Conservation (phyloP, 2,113 vertebrate genomes). For the Ranitomeya imitator region DNA sequence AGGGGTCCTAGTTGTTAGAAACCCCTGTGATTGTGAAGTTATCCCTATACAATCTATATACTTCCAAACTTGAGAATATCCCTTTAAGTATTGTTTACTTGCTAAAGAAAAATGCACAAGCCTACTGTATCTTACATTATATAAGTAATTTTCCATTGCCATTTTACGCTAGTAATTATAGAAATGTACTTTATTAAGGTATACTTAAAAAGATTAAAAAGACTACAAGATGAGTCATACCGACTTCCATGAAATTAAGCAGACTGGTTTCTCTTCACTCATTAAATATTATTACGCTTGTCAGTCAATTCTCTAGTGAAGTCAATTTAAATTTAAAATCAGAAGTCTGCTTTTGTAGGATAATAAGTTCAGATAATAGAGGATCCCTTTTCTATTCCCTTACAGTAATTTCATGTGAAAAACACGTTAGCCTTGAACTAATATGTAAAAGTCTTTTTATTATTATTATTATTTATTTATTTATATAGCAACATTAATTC, state of each 20-base stretch:
- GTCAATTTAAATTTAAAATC: constrained; percentile 23
- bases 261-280: constrained; percentile 25
- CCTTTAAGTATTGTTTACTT: not conserved
- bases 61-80: no score
- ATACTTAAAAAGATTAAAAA: constrained; percentile 14
- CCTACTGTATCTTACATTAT: not conserved
- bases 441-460: not conserved
- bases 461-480: no score
- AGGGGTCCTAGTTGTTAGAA: no score
- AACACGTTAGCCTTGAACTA: not conserved
- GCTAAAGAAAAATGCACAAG: not conserved
- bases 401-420: not conserved
- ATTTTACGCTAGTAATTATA: not conserved
- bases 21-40: no score
- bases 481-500: no score
- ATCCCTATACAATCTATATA: no score
- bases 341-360: constrained; percentile 8
- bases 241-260: constrained; percentile 28
- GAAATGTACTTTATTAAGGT: not conserved
- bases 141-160: not conserved
- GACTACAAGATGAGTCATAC: not conserved
- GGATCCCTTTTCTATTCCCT: not conserved
- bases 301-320: constrained; percentile 20
- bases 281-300: constrained; percentile 43
- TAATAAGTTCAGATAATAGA: constrained; percentile 8